Evolutionary conservation across 2,888 invertebrate species (phyloP), one percentile per base, ranked within the genome.

Genomic region (Rhagonycha lutea): DNA sequence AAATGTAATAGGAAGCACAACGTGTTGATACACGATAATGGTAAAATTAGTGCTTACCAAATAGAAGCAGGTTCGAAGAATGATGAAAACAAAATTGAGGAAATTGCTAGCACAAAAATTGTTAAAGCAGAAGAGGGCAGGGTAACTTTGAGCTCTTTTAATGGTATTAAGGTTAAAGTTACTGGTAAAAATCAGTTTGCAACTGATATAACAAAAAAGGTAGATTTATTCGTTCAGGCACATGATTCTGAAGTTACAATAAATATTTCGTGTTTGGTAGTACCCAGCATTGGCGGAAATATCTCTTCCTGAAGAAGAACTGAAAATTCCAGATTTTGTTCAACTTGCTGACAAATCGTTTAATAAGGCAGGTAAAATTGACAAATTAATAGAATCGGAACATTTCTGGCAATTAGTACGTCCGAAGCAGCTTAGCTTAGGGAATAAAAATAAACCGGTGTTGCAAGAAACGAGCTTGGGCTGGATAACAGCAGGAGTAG

Each of bases 1-100:
- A 75, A 68, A 18, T 80, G 79, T 18, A 77, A 79, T 23, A n/a
- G 61, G 18, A 78, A 75, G 65, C 80, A 80, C 62, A 70, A 79
- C 14, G 12, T 72, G 11, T 29, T 80, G 18, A 18, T 80, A 9
- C 28, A 28, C 28, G 28, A 28, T 28, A 9, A 28, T 8, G 2
- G 9, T 1, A 28, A 28, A 28, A 28, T 26, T 26, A 26, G 26
- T 26, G 4, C 9, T 28, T 28, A 28, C 2, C 28, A 28, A 9
- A 8, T 9, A 28, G 28, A 28, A 9, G 28, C 7, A 9, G 9
- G 28, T 9, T 28, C 28, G 9, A 28, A 28, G 24, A 79, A 80
- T 65, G 12, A 24, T 2, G 62, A 61, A 26, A 12, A 4, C 5
- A n/a, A 65, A 7, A 32, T 18, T 5, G 28, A 18, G 14, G 29